Evolutionary conservation across 2,888 invertebrate genomes (phyloP), one percentile per base, ranked within the genome.

Genomic region (Dendrolimus houi): DNA sequence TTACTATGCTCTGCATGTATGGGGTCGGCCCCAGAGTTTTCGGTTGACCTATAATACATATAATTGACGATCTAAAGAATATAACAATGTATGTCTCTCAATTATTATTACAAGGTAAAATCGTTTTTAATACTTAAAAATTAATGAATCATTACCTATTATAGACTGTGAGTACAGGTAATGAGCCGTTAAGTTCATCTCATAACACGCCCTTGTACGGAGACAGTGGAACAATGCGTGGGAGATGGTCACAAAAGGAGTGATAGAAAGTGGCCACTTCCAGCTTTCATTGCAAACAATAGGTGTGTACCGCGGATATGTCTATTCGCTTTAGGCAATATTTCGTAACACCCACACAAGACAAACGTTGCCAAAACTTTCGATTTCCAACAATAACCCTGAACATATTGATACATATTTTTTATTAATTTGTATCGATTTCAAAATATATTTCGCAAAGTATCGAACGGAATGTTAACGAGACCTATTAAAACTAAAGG

Each of bases 221-320:
- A 64, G 64, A 67, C 68, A 67, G 66, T 75, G 73, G 74, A 81
- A 76, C 77, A 77, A 75, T 73, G 83, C 79, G 85, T 86, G 84
- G 85, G 86, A 84, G 79, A 73, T 62, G 66, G 60, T 66, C 64
- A 81, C 76, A 78, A 77, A 79, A 79, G 80, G 79, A 68, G 70
- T 62, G 62, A 63, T 65, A 69, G 72, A 71, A 72, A 70, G 71
- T 62, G 53, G 59, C 29, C 54, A 57, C 57, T 57, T 13, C 52
- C 12, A 47, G 47, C 47, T 47, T 47, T 47, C 47, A 10, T 47
- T 47, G 12, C 47, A 47, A 47, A 47, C 47, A 47, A 47, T 47
- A 47, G 47, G 47, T 6, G 47, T 47, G 47, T 47, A 47, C 47
- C 47, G 47, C 47, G 47, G 47, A 47, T 47, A 47, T 47, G 47